phyloP scores from a whole-genome alignment of 2,113 vertebrate genomes.

The Ophthalmotilapia sp. region DNA sequence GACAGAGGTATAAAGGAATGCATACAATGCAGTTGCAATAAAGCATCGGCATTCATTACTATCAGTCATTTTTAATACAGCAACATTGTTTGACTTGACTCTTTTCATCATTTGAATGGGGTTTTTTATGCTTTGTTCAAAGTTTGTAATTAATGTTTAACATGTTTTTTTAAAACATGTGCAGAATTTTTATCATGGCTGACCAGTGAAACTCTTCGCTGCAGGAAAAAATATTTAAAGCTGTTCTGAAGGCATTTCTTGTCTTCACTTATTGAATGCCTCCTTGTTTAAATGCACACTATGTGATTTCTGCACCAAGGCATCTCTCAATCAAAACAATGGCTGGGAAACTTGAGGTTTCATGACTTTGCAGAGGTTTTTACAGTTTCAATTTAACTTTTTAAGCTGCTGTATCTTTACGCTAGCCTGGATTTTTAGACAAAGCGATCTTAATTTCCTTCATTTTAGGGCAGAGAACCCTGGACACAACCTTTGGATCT shows the following conservation, averaged over 20 bases:
- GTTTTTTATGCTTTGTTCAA: not conserved
- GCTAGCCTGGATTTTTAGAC: not conserved
- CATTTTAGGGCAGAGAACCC: not conserved
- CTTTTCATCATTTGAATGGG: not conserved
- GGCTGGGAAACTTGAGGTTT: no score
- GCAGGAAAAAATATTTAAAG: not conserved
- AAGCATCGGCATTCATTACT: not conserved
- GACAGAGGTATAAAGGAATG: constrained; percentile 4
- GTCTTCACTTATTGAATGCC: not conserved
- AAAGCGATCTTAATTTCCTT: not conserved
- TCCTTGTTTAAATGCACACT: not conserved
- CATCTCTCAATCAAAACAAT: not conserved
- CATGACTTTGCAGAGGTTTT: not conserved
- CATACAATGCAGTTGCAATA: not conserved
- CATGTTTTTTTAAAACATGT: not conserved
- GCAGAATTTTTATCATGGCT: not conserved
- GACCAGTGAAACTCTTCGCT: not conserved
- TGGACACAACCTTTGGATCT: not conserved
- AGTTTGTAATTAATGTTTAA: not conserved
- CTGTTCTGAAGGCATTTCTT: not conserved
- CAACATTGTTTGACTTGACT: not conserved
- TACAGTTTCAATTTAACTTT: not conserved
- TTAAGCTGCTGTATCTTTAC: not conserved
- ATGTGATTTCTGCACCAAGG: not conserved
- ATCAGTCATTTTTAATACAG: not conserved